Evolutionary conservation across 2,797 vertebrate genomes (phyloP).

Genomic region (Moxostoma hubbsi): DNA sequence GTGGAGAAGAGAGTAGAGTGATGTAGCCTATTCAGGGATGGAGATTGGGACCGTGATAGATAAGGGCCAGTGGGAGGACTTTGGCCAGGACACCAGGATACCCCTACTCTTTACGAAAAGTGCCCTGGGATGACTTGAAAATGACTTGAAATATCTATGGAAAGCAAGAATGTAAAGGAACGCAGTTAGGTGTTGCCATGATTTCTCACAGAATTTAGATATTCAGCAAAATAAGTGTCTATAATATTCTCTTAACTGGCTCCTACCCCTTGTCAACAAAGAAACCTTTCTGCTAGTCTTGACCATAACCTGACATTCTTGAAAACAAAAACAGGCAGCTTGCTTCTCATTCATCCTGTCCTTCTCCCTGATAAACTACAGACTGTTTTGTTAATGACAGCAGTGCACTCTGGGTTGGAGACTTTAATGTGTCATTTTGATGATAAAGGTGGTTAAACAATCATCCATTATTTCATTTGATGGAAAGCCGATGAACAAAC

Average conservation of each 20-base stretch:
- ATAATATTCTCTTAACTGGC: background rate
- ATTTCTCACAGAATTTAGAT: background rate
- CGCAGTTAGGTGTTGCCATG: background rate
- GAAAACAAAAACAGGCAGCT: slow-evolving; percentile 32
- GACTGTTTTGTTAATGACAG: slow-evolving; percentile 54
- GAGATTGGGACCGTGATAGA: too few relatives aligned
- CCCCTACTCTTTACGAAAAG: too few relatives aligned
- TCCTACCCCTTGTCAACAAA: slow-evolving; percentile 9
- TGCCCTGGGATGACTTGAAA: too few relatives aligned
- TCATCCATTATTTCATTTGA: slow-evolving; percentile 60
- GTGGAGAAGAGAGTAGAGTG: too few relatives aligned
- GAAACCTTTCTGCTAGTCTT: slow-evolving; percentile 4
- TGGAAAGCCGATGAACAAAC: slow-evolving; percentile 60
- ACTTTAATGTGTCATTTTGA: slow-evolving; percentile 62
- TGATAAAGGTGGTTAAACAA: slow-evolving; percentile 64
- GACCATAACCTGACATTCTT: slow-evolving; percentile 46
- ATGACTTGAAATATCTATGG: too few relatives aligned
- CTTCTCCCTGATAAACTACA: slow-evolving; percentile 31
- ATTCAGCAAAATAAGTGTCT: background rate
- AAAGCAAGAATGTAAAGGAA: background rate
- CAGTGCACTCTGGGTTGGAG: slow-evolving; percentile 45
- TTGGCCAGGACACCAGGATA: too few relatives aligned
- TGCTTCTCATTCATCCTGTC: slow-evolving; percentile 7
- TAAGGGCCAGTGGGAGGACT: too few relatives aligned
- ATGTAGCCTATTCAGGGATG: too few relatives aligned